Conservation (phyloP, 2,888 invertebrate species). For the Campopleginae sp. region DNA sequence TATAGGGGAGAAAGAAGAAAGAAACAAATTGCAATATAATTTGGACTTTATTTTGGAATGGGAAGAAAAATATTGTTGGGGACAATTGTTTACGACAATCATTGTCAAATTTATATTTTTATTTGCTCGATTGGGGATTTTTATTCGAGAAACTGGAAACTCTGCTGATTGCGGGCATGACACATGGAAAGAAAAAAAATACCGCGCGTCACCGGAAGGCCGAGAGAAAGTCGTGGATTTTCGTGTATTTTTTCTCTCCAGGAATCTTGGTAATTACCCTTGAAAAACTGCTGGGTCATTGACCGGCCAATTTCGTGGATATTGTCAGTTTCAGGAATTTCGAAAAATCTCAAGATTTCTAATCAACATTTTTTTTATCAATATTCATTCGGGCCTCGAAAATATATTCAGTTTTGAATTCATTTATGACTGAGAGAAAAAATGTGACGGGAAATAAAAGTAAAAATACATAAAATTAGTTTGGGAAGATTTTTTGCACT, state of each 20-base stretch:
- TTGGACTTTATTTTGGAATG: not conserved
- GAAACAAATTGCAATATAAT: not conserved
- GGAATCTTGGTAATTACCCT: not conserved
- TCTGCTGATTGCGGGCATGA: not conserved
- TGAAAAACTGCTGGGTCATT: not conserved
- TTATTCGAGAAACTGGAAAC: not conserved
- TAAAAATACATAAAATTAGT: not conserved
- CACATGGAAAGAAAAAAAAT: not conserved
- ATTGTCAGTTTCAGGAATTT: not conserved
- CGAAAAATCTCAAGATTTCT: not conserved
- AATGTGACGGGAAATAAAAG: not conserved
- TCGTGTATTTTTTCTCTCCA: not conserved
- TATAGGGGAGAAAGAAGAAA: not conserved
- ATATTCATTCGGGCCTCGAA: not conserved
- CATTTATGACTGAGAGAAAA: not conserved
- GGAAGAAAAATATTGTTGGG: not conserved
- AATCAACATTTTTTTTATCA: not conserved
- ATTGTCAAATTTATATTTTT: not conserved
- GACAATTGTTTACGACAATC: not conserved
- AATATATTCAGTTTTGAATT: not conserved
- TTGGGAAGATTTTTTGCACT: not conserved
- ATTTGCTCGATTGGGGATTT: not conserved
- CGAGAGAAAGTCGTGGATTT: constrained; percentile 17
- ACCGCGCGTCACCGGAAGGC: not conserved
- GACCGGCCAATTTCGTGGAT: not conserved